phyloP scores from a whole-genome alignment of 2,888 invertebrate species.

The Meandrusa payeni region DNA sequence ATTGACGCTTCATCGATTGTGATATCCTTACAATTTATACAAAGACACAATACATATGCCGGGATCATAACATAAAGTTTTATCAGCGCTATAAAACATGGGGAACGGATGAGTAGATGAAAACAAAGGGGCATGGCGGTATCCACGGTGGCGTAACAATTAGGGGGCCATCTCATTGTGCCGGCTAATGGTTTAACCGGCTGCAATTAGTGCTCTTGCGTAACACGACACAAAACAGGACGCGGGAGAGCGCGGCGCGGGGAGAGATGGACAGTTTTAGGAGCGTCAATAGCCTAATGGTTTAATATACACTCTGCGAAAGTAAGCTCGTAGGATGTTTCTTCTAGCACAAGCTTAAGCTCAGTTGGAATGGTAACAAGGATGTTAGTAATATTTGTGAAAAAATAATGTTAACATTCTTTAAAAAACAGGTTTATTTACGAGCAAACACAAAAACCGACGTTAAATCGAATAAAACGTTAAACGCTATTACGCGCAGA shows the following conservation, averaged over 20 bases:
- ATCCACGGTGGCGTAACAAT: slow-evolving; percentile 18
- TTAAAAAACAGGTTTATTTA: too few relatives aligned
- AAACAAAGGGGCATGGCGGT: slow-evolving; percentile 13
- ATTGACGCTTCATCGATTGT: too few relatives aligned
- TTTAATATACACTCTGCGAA: too few relatives aligned
- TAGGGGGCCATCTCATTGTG: slow-evolving; percentile 16
- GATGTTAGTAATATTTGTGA: too few relatives aligned
- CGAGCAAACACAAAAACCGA: too few relatives aligned
- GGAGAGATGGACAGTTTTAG: background rate
- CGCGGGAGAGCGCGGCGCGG: background rate
- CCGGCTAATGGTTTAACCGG: slow-evolving; percentile 22
- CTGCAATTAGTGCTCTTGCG: slow-evolving; percentile 19
- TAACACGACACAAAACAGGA: slow-evolving; percentile 1
- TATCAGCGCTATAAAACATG: background rate
- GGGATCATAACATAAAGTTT: slow-evolving; percentile 1
- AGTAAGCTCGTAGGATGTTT: too few relatives aligned
- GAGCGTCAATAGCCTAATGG: too few relatives aligned
- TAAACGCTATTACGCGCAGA: too few relatives aligned
- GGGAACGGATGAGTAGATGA: slow-evolving; percentile 16
- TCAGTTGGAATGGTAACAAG: too few relatives aligned
- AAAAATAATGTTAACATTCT: too few relatives aligned
- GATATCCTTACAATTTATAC: background rate
- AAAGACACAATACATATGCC: background rate
- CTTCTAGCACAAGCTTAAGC: too few relatives aligned
- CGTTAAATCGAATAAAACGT: too few relatives aligned